Evolutionary conservation across 2,797 vertebrate species (phyloP).

Genomic region (Megaceryle alcyon): DNA sequence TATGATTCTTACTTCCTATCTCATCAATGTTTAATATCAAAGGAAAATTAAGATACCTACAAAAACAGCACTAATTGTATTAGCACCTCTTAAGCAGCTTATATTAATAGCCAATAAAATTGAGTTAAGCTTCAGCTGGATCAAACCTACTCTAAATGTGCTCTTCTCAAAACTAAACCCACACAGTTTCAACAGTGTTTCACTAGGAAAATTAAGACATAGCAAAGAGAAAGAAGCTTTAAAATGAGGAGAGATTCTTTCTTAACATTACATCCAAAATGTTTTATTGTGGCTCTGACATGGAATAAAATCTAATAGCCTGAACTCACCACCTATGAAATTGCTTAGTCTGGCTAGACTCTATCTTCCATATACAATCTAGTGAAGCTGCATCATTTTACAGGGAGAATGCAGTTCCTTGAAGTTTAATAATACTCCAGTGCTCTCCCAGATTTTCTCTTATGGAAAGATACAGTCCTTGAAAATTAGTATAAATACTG

Average conservation of each 20-base stretch:
- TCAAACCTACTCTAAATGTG: neutral
- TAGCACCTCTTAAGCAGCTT: neutral
- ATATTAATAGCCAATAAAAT: neutral
- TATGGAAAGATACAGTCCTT: neutral
- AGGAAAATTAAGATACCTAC: neutral
- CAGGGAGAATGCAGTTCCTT: neutral
- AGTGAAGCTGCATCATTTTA: neutral
- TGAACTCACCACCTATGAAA: neutral
- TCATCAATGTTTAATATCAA: rapidly evolving
- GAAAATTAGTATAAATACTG: neutral
- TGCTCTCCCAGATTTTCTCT: neutral
- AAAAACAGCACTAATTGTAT: neutral
- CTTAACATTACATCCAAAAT: neutral
- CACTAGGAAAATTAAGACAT: neutral
- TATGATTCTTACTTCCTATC: neutral
- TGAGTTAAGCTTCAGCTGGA: neutral
- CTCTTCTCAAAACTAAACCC: neutral
- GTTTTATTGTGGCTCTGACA: neutral
- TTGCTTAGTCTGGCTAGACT: neutral
- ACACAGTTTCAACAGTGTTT: neutral
- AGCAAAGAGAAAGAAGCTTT: neutral
- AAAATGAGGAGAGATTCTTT: neutral
- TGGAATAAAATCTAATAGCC: neutral
- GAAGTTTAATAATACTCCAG: neutral
- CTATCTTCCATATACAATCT: neutral